Conservation (phyloP, 2,797 vertebrate genomes). For the Catamblyrhynchus diadema region DNA sequence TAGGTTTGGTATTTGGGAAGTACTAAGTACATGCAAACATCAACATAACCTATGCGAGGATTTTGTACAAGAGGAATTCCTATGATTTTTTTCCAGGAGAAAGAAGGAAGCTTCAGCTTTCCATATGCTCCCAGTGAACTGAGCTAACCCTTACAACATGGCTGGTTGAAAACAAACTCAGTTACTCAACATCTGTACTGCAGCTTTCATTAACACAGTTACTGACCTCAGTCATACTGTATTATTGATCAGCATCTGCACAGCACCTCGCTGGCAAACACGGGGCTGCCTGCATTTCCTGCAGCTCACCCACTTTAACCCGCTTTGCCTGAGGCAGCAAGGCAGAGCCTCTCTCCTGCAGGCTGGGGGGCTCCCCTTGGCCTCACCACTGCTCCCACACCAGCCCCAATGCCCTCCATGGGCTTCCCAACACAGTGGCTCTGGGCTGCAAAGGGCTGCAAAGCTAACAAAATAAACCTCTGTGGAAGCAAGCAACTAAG, state of each 20-base stretch:
- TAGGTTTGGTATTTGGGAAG: not conserved
- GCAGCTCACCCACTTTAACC: fast-evolving
- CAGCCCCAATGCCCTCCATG: fast-evolving
- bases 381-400: fast-evolving
- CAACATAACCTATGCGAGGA: fast-evolving
- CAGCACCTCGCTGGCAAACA: not conserved
- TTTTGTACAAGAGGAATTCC: not conserved
- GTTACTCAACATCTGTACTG: not conserved
- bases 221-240: fast-evolving
- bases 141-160: not conserved
- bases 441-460: not conserved
- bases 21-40: not conserved
- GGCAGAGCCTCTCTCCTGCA: not conserved
- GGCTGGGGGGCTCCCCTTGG: not conserved
- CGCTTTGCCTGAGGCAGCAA: fast-evolving
- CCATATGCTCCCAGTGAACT: not conserved
- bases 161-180: not conserved
- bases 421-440: not conserved
- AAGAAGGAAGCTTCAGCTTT: not conserved
- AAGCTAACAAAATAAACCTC: not conserved
- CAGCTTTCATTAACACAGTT: not conserved
- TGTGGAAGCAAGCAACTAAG: not conserved
- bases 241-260: not conserved
- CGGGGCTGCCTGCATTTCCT: not conserved
- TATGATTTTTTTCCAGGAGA: not conserved